Conservation (phyloP, 2,113 vertebrate genomes). For the Urocolius indicus region DNA sequence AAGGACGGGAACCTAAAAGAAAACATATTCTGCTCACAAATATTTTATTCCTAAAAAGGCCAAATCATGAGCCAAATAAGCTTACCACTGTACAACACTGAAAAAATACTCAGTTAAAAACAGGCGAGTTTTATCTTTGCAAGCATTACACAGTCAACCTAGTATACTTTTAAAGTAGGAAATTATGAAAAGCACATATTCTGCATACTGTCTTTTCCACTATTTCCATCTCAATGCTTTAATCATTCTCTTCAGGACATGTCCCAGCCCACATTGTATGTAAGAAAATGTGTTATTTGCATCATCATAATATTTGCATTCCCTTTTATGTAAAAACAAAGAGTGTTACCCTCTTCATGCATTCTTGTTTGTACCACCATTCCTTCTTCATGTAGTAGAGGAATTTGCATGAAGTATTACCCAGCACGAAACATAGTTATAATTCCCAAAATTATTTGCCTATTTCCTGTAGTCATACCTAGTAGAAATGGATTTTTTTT, state of each 20-base stretch:
- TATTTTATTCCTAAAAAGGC: constrained; percentile 17
- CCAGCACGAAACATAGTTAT: neutral
- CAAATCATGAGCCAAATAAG: neutral
- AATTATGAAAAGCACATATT: neutral
- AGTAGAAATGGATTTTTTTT: neutral
- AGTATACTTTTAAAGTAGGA: neutral
- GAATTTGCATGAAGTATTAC: neutral
- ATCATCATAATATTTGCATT: neutral
- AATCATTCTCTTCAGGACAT: neutral
- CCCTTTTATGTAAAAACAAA: neutral
- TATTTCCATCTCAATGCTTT: neutral
- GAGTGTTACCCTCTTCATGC: neutral
- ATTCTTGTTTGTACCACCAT: neutral
- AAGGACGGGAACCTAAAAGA: neutral
- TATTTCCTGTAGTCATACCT: neutral
- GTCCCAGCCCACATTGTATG: fast-evolving
- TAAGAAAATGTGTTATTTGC: fast-evolving
- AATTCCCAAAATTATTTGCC: neutral
- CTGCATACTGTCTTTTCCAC: neutral
- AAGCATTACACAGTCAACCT: neutral
- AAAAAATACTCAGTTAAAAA: neutral
- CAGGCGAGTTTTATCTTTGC: neutral
- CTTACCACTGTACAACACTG: neutral
- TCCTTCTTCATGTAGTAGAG: neutral
- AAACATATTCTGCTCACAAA: constrained; percentile 15